Evolutionary conservation across 1,140 invertebrate genomes (phyloP).

Genomic region (Zaprionus inermis): DNA sequence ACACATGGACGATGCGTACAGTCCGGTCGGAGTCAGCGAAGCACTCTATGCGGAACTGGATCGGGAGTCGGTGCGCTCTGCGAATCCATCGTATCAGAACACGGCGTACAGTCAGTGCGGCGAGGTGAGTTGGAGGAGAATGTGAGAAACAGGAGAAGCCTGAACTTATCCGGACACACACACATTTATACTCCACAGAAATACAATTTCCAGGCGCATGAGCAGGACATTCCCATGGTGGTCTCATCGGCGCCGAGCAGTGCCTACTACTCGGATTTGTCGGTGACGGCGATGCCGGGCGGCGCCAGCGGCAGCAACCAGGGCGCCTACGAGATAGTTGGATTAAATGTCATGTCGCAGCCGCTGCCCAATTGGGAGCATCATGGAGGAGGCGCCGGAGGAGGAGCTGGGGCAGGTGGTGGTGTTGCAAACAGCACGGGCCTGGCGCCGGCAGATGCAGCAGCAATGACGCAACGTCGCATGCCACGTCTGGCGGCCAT

Average conservation of each 20-base stretch:
- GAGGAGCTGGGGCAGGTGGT: slow-evolving; percentile 24
- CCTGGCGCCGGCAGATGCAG: slow-evolving; percentile 41
- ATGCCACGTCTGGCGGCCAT: slow-evolving; percentile 87
- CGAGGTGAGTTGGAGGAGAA: slow-evolving; percentile 79
- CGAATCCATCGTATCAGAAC: slow-evolving; percentile 89
- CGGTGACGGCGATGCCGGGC: slow-evolving; percentile 84
- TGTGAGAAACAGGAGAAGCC: no score
- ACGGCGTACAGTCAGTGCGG: slow-evolving; percentile 88
- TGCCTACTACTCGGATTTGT: slow-evolving; percentile 89
- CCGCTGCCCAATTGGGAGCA: slow-evolving; percentile 83
- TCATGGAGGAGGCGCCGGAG: slow-evolving; percentile 50
- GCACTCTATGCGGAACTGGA: slow-evolving; percentile 89
- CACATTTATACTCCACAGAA: slow-evolving; percentile 49
- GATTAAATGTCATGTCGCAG: slow-evolving; percentile 83
- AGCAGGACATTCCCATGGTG: slow-evolving; percentile 87
- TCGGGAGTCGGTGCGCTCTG: slow-evolving; percentile 84
- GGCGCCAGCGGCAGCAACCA: slow-evolving; percentile 83
- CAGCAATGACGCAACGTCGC: slow-evolving; percentile 65
- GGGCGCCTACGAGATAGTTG: slow-evolving; percentile 86
- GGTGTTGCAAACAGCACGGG: slow-evolving; percentile 32
- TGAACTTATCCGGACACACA: no score
- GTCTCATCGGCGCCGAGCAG: slow-evolving; percentile 88
- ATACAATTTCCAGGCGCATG: slow-evolving; percentile 84
- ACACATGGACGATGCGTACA: slow-evolving; percentile 88
- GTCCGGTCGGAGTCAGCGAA: slow-evolving; percentile 85